Base-by-base conservation (phyloP, 1,140 invertebrate genomes). In the Bombus breviceps region DNA sequence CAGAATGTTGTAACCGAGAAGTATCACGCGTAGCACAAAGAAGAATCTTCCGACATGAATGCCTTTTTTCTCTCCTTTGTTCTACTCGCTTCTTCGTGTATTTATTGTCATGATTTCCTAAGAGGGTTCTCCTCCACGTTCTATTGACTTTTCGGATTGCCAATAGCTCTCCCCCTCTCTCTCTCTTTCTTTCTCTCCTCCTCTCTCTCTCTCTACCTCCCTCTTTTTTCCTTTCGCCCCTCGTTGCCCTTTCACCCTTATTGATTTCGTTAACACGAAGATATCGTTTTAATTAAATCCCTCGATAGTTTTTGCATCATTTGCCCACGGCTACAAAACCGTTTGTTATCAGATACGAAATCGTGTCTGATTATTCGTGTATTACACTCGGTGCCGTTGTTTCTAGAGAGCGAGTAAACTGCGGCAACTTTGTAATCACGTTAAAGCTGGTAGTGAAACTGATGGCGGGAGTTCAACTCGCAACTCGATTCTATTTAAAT, bases 401-500 rank as follows among this genome's bases (percentile, higher is more conserved):
- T 83, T 22, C n/a, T 2, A 37, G 34, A 22, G 81, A 53, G 43
- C 47, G 74, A 34, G 76, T 53, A 72, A 84, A 79, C 76, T 43
- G 76, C 18, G 76, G 72, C 76, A 84, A 84, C 66, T 79, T 84
- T 32, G 83, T 79, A 84, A 84, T 84, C 83, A 62, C 76, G 75
- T 84, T 84, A 84, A 72, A 84, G 53, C 68, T 22, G 75, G 66
- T 37, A 53, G 76, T 69, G 83, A 84, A 84, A 84, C 83, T 79
- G 83, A 84, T 79, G 83, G 83, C 53, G 43, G 39, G 28, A 43
- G 76, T 79, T 84, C 39, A 62, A 59, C 75, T 84, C 66, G 76
- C 75, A 22, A 71, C 83, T 62, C 75, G 83, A 84, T 59, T 62
- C 85, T 75, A 87, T 87, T 85, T 84, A 85, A 85, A 87, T 75